phyloP scores from a whole-genome alignment of 2,797 vertebrate species.

The Linurgus olivaceus region DNA sequence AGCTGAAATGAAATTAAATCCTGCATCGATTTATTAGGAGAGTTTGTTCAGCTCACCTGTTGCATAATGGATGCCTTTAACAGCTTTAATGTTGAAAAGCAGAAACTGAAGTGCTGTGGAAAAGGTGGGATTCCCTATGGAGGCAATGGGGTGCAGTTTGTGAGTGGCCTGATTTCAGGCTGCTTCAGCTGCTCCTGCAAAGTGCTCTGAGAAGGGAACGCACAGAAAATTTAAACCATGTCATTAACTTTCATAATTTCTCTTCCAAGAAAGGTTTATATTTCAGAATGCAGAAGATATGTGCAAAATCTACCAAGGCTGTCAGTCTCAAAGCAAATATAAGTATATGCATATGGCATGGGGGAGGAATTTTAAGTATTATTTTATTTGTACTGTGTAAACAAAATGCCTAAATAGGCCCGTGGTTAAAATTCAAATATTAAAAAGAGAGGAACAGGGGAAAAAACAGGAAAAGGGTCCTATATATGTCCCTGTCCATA shows the following conservation, averaged over 20 bases:
- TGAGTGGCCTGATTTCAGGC: not conserved
- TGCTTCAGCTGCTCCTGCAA: not conserved
- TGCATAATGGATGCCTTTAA: not conserved
- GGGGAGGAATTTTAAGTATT: conserved; percentile 3
- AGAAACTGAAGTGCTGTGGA: not conserved
- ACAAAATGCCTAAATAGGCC: not conserved
- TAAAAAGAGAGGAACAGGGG: not conserved
- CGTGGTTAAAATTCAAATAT: not conserved
- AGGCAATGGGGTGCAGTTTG: not conserved
- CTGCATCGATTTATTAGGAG: not conserved
- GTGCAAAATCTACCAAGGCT: conserved; percentile 16
- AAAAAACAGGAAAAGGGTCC: accelerated
- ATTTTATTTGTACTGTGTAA: conserved; percentile 36
- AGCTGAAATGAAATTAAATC: not conserved
- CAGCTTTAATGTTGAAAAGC: not conserved
- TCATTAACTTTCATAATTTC: not conserved
- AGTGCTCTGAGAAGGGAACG: not conserved
- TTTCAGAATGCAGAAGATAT: not conserved
- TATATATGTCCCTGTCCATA: not conserved
- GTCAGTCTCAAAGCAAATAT: conserved; percentile 31
- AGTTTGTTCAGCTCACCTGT: not conserved
- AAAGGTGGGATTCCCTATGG: not conserved
- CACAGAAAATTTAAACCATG: not conserved
- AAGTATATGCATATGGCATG: conserved; percentile 16
- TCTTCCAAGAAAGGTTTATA: not conserved